phyloP scores from a whole-genome alignment of 2,797 vertebrate genomes.

The Heliangelus exortis region DNA sequence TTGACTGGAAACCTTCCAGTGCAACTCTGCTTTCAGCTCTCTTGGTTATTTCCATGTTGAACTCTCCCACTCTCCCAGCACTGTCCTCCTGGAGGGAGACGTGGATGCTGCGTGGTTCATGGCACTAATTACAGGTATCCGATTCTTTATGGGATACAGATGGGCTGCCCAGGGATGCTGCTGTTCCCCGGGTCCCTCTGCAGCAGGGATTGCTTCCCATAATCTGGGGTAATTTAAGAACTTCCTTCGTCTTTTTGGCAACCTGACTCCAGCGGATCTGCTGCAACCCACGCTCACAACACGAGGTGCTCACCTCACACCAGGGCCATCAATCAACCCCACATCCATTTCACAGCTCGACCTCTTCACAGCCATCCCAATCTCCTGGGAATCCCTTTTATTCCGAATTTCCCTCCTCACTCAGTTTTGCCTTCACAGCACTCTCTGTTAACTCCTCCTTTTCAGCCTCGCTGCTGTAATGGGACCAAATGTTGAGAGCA shows the following conservation, averaged over 20 bases:
- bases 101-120: background rate
- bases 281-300: background rate
- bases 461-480: background rate
- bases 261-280: background rate
- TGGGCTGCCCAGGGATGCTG: background rate
- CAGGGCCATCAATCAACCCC: background rate
- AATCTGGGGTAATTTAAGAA: background rate
- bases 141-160: background rate
- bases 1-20: background rate
- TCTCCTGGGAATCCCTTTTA: background rate
- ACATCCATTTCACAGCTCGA: background rate
- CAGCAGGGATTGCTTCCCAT: background rate
- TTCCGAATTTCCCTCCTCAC: fast-evolving
- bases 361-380: background rate
- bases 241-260: background rate
- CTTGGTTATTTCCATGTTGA: background rate
- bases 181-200: background rate
- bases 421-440: background rate
- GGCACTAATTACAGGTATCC: background rate
- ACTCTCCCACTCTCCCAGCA: background rate
- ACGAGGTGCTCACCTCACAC: background rate
- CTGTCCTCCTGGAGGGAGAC: background rate
- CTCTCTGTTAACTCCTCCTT: background rate
- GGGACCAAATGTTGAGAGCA: background rate
- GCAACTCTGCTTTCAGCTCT: constrained; percentile 4